Percentiles rank a stretch among this genome's conserved stretches.
phyloP scores from a whole-genome alignment of 2,113 vertebrate species.

The Dipodomys stephensi region DNA sequence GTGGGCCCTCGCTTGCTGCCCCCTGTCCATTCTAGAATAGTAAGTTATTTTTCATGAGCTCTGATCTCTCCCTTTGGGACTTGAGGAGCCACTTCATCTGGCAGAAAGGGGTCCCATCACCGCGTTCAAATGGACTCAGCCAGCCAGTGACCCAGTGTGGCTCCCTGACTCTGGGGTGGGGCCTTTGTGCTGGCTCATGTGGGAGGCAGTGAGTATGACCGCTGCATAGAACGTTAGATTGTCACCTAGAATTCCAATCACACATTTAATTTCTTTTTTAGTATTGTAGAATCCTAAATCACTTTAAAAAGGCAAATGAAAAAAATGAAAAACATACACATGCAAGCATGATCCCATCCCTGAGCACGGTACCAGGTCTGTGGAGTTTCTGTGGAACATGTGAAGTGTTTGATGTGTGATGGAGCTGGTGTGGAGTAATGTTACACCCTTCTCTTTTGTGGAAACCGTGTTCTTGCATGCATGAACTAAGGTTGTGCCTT shows the following conservation, averaged over 20 bases:
- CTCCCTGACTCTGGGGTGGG: neutral
- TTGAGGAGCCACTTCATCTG: slow-evolving; percentile 20
- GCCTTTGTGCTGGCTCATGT: neutral
- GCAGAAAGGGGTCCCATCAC: slow-evolving; percentile 13
- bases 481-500: neutral
- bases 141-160: neutral
- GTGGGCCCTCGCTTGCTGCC: neutral
- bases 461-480: accelerated
- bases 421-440: neutral
- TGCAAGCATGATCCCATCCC: neutral
- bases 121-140: neutral
- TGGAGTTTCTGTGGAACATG: neutral
- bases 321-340: too few relatives aligned
- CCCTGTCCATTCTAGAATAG: neutral
- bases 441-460: neutral
- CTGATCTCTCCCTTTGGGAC: slow-evolving; percentile 7
- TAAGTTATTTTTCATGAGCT: slow-evolving; percentile 21
- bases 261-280: neutral
- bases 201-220: neutral
- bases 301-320: neutral
- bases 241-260: neutral
- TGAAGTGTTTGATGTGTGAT: neutral
- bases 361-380: neutral
- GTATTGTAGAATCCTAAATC: neutral
- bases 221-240: neutral